Evolutionary conservation across 2,797 vertebrate genomes (phyloP), one percentile per base, ranked within the genome.

Genomic region (Numenius phaeopus): DNA sequence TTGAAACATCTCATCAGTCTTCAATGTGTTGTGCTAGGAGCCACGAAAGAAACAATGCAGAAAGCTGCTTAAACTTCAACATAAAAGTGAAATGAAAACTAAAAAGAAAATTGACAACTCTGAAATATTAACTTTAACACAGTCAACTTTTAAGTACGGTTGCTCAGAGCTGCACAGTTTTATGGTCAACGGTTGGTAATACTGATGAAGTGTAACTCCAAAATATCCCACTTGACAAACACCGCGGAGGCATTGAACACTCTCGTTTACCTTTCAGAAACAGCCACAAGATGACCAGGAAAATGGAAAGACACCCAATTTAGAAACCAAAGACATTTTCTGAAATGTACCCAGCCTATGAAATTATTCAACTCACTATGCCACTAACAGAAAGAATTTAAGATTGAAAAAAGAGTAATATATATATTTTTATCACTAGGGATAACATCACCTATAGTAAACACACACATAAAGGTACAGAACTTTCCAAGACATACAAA

Each of bases 211-310:
- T 15, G 10, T 4, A 71, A 50, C 14, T 58, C 67, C 39, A 78
- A 82, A 87, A 40, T 18, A 59, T 8, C 23, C 44, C 46, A 52
- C 12, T 3, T 19, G 23, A 40, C 12, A 26, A 73, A 62, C 17
- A 7, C 29, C 1, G 0, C 11, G 27, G n/a, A 67, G 11, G 8
- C 20, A n/a, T 1, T 15, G 24, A 69, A 58, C 12, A 7, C 4
- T n/a, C 42, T 23, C 30, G 6, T 79, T 54, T 42, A 58, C 30
- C 62, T 69, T 50, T 49, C 57, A 26, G 30, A 54, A 87, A 62
- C 8, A 72, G 7, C 40, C 54, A 78, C 23, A 61, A 58, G 29
- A 87, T 14, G 10, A 76, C 15, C 67, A 90, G 54, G 9, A 64
- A 69, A 84, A 92, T 6, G 3, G 57, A 65, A 88, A 93, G 30